Conservation (phyloP, 2,113 vertebrate genomes). For the Stictonetta naevosa region DNA sequence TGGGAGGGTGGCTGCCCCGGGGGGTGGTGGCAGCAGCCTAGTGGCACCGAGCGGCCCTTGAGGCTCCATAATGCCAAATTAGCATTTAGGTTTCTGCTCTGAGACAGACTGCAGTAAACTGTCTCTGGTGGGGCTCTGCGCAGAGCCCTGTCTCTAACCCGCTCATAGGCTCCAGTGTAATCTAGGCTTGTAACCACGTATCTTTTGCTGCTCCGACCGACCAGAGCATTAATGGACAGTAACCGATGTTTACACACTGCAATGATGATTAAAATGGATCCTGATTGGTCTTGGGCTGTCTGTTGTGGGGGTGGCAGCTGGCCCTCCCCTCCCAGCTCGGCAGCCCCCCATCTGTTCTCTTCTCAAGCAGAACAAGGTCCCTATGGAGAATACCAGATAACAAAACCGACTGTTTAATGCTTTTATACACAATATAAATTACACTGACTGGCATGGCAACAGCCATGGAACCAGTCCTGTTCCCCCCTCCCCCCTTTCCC, state of each 20-base stretch:
- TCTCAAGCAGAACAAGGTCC: background rate
- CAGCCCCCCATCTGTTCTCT: rapidly evolving
- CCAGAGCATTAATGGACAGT: constrained; percentile 58
- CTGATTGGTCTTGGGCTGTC: constrained; percentile 44
- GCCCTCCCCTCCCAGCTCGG: background rate
- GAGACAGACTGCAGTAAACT: constrained; percentile 42
- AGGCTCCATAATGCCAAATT: constrained; percentile 72
- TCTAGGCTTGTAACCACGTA: constrained; percentile 60
- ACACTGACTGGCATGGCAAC: constrained; percentile 53
- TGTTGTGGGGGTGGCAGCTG: background rate
- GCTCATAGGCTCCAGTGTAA: constrained; percentile 64
- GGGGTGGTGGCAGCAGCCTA: background rate
- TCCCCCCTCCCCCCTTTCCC: background rate
- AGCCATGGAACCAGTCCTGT: constrained; percentile 51
- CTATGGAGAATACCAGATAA: constrained; percentile 36
- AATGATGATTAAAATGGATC: constrained; percentile 62
- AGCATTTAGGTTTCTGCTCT: constrained; percentile 77
- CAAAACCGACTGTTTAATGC: constrained; percentile 71
- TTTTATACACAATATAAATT: constrained; percentile 78
- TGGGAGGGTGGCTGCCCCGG: background rate
- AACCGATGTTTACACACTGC: constrained; percentile 65
- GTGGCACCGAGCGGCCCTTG: background rate
- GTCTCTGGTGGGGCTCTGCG: background rate
- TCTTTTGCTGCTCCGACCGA: constrained; percentile 40
- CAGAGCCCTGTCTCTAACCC: constrained; percentile 12